These are phyloP conservation scores for Acanthosepion pharaonis DNA, from an alignment of 2,888 invertebrate genomes.

Conservation along the genomic window DNA sequence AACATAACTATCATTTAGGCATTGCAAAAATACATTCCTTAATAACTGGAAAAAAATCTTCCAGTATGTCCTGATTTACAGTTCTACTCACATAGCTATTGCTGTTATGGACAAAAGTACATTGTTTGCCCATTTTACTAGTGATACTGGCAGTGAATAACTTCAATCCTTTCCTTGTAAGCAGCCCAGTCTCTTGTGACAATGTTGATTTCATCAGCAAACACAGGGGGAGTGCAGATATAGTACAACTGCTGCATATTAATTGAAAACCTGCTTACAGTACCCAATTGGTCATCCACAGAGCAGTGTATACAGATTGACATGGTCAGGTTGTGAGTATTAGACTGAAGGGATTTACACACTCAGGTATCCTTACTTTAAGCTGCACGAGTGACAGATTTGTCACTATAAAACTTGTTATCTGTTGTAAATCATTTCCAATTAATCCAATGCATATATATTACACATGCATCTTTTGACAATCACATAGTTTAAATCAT, in stretches of 20 bases:
- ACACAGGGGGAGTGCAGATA: not conserved
- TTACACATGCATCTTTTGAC: not conserved
- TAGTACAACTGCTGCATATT: not conserved
- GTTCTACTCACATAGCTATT: not conserved
- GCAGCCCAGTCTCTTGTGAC: not conserved
- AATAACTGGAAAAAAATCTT: not conserved
- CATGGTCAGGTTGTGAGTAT: not conserved
- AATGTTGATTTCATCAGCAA: not conserved
- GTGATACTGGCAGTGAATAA: not conserved
- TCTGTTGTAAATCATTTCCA: not conserved
- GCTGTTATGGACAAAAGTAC: not conserved
- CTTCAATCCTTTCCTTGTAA: not conserved
- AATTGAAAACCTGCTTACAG: not conserved
- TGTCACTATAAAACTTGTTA: not conserved
- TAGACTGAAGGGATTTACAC: not conserved
- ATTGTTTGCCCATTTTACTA: not conserved
- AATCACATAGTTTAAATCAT: not conserved
- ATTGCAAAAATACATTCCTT: no score
- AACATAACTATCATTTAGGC: no score
- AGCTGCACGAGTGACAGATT: not conserved
- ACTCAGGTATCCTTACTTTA: not conserved
- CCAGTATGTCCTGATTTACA: not conserved
- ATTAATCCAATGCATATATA: not conserved
- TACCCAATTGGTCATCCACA: not conserved
- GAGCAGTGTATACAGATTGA: not conserved